These are phyloP conservation scores for Hirtodrosophila duncani DNA, from an alignment of 2,888 invertebrate genomes.

Conservation along the genomic window DNA sequence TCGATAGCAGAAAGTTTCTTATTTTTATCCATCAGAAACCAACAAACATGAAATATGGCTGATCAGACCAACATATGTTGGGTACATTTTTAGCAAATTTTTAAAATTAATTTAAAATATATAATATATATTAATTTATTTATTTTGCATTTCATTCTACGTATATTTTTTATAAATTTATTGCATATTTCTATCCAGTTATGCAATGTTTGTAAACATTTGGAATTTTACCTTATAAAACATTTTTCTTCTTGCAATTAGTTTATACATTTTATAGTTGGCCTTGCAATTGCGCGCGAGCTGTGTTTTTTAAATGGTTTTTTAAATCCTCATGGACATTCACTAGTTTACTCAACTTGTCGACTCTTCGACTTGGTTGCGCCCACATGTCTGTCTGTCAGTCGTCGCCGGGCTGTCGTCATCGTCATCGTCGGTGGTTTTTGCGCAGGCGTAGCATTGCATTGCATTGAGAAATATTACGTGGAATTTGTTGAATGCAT, in stretches of 20 bases:
- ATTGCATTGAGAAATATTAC: conserved; percentile 58
- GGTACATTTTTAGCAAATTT: no score
- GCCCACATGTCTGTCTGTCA: conserved; percentile 37
- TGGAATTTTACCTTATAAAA: no score
- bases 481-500: conserved; percentile 62
- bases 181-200: conserved; percentile 1
- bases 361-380: conserved; percentile 34
- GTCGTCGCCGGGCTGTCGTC: conserved; percentile 38
- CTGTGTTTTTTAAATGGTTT: conserved; percentile 9
- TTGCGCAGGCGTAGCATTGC: conserved; percentile 39
- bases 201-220: background rate
- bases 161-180: background rate
- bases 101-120: conserved; percentile 6
- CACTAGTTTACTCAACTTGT: conserved; percentile 34
- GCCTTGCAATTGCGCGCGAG: conserved; percentile 33
- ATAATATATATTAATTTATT: background rate
- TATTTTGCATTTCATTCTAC: background rate
- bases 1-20: no score
- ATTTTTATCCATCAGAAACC: no score
- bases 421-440: conserved; percentile 31
- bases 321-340: conserved; percentile 32
- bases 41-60: no score
- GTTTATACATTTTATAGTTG: conserved; percentile 6
- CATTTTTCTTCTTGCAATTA: conserved; percentile 2
- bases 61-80: no score